Evolutionary conservation across 1,140 invertebrate genomes (phyloP).

Genomic region (Pseudomyrmex flavicornis): DNA sequence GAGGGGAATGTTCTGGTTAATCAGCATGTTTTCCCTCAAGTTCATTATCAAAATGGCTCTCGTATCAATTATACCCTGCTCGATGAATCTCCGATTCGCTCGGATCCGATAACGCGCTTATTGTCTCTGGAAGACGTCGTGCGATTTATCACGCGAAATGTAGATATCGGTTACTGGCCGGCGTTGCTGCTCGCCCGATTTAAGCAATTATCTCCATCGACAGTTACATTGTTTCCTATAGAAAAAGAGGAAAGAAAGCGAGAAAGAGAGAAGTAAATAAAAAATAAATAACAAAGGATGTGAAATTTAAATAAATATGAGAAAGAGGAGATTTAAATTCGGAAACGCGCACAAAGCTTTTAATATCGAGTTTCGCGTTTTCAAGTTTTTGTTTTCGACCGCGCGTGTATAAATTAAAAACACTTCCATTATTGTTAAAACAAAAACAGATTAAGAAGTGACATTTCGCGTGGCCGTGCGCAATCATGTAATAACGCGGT

Average conservation of each 20-base stretch:
- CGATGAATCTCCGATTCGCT: conserved; percentile 67
- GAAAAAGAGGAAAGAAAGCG: neutral
- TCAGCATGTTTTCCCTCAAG: conserved; percentile 76
- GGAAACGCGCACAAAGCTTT: neutral
- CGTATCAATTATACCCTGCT: conserved; percentile 75
- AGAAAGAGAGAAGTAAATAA: no score
- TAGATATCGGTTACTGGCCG: neutral
- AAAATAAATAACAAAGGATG: no score
- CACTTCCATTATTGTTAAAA: neutral
- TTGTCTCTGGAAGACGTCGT: conserved; percentile 47
- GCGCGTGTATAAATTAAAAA: neutral
- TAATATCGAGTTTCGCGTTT: neutral
- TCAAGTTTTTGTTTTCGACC: neutral
- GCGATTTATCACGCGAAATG: conserved; percentile 1
- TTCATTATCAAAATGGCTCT: conserved; percentile 77
- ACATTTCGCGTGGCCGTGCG: neutral
- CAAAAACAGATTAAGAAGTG: neutral
- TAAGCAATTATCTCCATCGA: neutral
- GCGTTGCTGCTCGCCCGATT: neutral
- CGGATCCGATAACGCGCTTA: neutral
- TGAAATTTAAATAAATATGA: no score
- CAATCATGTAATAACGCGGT: neutral
- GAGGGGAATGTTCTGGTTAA: conserved; percentile 68
- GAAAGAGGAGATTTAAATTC: no score
- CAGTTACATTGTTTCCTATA: neutral